These are phyloP conservation scores for Lysiphlebus fabarum DNA, from an alignment of 1,140 invertebrate genomes.

Conservation along the genomic window DNA sequence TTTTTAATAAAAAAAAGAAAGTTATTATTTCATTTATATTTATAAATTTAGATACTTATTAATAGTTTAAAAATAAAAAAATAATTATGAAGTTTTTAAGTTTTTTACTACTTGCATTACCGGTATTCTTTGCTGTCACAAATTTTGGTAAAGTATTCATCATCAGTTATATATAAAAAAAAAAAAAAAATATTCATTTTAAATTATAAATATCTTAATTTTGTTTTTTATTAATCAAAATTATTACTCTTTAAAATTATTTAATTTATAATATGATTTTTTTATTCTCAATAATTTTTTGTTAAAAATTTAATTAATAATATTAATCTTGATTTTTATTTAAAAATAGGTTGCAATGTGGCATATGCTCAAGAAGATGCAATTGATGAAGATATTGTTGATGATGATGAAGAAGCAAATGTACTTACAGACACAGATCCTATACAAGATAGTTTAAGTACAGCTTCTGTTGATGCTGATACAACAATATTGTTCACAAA, in stretches of 20 bases:
- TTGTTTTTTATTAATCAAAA: constrained; percentile 36
- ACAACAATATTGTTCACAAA: constrained; percentile 90
- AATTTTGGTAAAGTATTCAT: constrained; percentile 53
- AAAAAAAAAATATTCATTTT: constrained; percentile 15
- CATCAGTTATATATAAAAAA: constrained; percentile 12
- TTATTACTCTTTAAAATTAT: constrained; percentile 30
- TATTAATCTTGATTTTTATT: constrained; percentile 3
- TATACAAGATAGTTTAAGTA: constrained; percentile 66
- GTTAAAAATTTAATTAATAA: background rate
- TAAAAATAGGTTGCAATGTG: constrained; percentile 56
- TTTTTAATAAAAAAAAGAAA: no score
- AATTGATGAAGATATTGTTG: constrained; percentile 71
- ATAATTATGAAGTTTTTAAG: constrained; percentile 58
- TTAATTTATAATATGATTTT: background rate
- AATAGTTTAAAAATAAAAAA: background rate
- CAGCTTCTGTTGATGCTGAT: constrained; percentile 87
- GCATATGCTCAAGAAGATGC: constrained; percentile 73
- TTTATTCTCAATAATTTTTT: background rate
- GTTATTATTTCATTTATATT: no score
- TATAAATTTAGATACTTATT: no score
- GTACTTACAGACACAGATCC: constrained; percentile 62
- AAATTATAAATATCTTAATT: constrained; percentile 16
- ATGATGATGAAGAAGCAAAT: constrained; percentile 70
- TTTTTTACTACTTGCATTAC: constrained; percentile 58
- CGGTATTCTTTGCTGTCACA: constrained; percentile 58